Evolutionary conservation across 2,113 vertebrate species (phyloP), one percentile per base, ranked within the genome.

Genomic region (Megatriorchis doriae): DNA sequence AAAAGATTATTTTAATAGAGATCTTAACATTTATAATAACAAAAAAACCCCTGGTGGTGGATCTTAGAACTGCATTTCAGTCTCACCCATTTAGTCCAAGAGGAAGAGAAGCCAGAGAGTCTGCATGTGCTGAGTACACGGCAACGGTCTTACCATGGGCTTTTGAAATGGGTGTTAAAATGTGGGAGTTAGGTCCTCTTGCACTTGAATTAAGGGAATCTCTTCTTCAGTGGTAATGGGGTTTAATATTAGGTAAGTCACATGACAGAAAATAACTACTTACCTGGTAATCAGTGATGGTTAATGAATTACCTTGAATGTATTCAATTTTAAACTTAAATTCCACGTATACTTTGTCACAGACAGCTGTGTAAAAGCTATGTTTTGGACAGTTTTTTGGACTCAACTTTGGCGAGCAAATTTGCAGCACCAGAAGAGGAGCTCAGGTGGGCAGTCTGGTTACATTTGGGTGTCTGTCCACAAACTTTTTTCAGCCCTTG

Each of bases 71-170:
- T 23, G 40, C 1, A 0, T 73, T 80, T 68, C 19, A 19, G 17
- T 45, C 53, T 80, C 38, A 7, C 29, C 16, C 4, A 0, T 32
- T 16, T 27, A 68, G 53, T 40, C 40, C 21, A 4, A 4, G 8
- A 32, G 62, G 27, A 32, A 6, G 50, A n/a, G 67, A 40, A 25
- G 26, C 10, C 43, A 17, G 34, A 48, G 62, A 16, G 22, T 11
- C 47, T 16, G 71, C 6, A 0, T 2, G 10, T 34, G 42, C 36
- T 5, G 26, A 14, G 26, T 11, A 22, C 4, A 0, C 1, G 3
- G 48, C 18, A 32, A 6, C 1, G 11, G 38, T 26, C 53, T 12
- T 8, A 5, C 1, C 0, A 19, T 10, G 52, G 52, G 32, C 50
- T 59, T 52, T 34, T 17, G 36, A 45, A 42, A 45, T 10, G 3